phyloP scores from a whole-genome alignment of 1,140 invertebrate species.

The Papilio machaon region DNA sequence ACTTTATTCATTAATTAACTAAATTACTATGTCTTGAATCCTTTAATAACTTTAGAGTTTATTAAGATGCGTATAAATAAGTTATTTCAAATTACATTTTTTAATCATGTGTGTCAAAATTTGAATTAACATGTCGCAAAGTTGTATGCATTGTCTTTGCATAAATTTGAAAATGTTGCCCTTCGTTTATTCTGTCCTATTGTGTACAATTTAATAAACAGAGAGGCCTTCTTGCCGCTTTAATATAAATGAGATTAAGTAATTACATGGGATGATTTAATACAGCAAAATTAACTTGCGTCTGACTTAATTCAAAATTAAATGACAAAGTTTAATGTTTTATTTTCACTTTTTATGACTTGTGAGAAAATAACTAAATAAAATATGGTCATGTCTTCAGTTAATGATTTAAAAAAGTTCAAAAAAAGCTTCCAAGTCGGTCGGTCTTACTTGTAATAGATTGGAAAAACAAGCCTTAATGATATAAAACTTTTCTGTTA shows the following conservation, averaged over 20 bases:
- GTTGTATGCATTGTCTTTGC: constrained; percentile 17
- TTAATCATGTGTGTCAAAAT: background rate
- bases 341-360: background rate
- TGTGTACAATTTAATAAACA: constrained; percentile 34
- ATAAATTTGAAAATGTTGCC: constrained; percentile 21
- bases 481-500: background rate
- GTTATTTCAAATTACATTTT: background rate
- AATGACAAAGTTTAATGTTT: background rate
- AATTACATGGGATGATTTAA: constrained; percentile 30
- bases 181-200: constrained; percentile 15
- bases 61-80: background rate
- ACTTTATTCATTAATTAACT: constrained; percentile 17
- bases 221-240: constrained; percentile 15
- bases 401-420: too few relatives aligned
- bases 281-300: constrained; percentile 17
- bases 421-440: too few relatives aligned
- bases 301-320: constrained; percentile 10
- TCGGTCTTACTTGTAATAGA: too few relatives aligned
- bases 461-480: too few relatives aligned
- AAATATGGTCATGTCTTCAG: too few relatives aligned
- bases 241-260: constrained; percentile 31
- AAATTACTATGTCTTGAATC: background rate
- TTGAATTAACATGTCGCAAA: background rate
- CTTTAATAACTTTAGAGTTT: background rate
- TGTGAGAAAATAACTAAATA: background rate